A percentile compares a stretch with the other conserved stretches of the same genome.
phyloP scores from a whole-genome alignment of 2,797 vertebrate species.

The Philypnodon macrostomus region DNA sequence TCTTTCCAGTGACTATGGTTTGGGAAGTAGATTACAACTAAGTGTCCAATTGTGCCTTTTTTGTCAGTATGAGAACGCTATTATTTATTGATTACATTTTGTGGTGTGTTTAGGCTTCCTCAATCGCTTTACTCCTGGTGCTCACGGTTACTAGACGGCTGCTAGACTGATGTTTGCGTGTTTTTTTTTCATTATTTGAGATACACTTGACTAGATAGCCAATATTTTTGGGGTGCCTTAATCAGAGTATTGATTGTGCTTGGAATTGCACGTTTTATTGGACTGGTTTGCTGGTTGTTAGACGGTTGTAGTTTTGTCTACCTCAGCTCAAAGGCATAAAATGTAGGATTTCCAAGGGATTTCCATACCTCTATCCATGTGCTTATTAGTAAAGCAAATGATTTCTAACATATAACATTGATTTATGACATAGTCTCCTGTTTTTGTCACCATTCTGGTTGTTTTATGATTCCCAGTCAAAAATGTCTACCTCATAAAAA shows the following conservation, averaged over 20 bases:
- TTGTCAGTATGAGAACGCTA: slow-evolving; percentile 44
- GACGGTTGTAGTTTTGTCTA: slow-evolving; percentile 53
- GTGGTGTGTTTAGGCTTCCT: slow-evolving; percentile 32
- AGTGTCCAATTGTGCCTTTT: slow-evolving; percentile 49
- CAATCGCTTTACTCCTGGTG: slow-evolving; percentile 37
- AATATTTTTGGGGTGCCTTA: slow-evolving; percentile 63
- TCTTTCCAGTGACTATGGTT: slow-evolving; percentile 29
- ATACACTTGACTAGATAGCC: slow-evolving; percentile 31
- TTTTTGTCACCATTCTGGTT: too few relatives aligned
- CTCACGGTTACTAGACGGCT: slow-evolving; percentile 46
- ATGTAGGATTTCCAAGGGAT: neutral
- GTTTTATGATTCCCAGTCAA: too few relatives aligned
- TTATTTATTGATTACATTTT: slow-evolving; percentile 63
- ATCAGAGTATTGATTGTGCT: slow-evolving; percentile 52
- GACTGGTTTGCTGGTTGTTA: slow-evolving; percentile 43
- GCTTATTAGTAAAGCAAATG: neutral
- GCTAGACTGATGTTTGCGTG: slow-evolving; percentile 17
- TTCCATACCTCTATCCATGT: neutral
- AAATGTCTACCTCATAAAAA: too few relatives aligned
- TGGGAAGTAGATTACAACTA: slow-evolving; percentile 32
- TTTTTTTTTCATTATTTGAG: slow-evolving; percentile 33
- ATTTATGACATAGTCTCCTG: too few relatives aligned
- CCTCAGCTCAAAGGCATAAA: slow-evolving; percentile 38
- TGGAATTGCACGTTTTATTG: slow-evolving; percentile 58
- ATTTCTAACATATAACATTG: too few relatives aligned